Percentiles rank a stretch among this genome's conserved stretches.
These are phyloP conservation scores for Synanthedon formicaeformis DNA, from an alignment of 2,888 invertebrate species.

Conservation along the genomic window DNA sequence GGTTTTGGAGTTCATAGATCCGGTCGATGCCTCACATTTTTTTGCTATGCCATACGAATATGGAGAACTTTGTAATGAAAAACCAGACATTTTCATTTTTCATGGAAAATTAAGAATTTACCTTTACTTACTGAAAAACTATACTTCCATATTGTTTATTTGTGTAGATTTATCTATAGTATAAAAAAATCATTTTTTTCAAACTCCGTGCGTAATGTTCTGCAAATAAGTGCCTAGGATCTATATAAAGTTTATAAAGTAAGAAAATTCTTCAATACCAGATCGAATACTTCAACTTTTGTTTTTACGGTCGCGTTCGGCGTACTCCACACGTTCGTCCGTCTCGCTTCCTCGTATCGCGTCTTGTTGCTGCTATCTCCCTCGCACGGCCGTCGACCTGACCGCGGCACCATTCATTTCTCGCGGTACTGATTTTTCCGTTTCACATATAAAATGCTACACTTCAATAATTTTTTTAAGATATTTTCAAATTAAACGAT, in stretches of 20 bases:
- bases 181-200: no score
- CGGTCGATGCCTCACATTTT: no score
- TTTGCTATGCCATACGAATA: no score
- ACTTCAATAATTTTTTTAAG: no score
- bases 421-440: slow-evolving; percentile 13
- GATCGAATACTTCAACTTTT: slow-evolving; percentile 38
- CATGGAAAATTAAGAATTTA: neutral
- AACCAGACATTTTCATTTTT: no score
- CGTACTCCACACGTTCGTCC: slow-evolving; percentile 19
- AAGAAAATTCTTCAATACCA: slow-evolving; percentile 21
- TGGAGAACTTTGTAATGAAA: no score
- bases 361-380: slow-evolving; percentile 11
- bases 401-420: slow-evolving; percentile 18
- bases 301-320: slow-evolving; percentile 46
- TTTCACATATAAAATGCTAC: neutral
- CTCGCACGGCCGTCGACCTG: slow-evolving; percentile 50
- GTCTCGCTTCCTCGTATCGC: slow-evolving; percentile 16
- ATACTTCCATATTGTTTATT: neutral
- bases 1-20: no score
- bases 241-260: no score
- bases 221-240: no score
- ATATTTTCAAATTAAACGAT: no score
- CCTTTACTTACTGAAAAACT: slow-evolving; percentile 8
- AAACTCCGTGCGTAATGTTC: no score
- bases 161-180: no score